These are phyloP conservation scores for Schrankia costaestrigalis DNA, from an alignment of 2,888 invertebrate species.

Conservation along the genomic window DNA sequence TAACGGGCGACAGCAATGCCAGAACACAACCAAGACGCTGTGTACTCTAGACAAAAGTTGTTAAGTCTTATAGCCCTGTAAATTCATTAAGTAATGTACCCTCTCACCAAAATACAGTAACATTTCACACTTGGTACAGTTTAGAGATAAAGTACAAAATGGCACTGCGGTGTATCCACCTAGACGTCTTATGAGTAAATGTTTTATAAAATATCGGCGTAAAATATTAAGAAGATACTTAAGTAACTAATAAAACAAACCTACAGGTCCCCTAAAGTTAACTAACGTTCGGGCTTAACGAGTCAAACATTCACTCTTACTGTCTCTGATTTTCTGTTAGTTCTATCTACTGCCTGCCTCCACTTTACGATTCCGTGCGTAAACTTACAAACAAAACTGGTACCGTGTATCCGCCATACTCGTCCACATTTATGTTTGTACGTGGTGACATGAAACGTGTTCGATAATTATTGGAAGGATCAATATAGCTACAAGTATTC, in stretches of 20 bases:
- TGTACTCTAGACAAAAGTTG: too few relatives aligned
- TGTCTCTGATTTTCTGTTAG: slow-evolving; percentile 66
- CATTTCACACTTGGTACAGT: too few relatives aligned
- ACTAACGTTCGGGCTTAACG: slow-evolving; percentile 31
- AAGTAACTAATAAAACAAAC: slow-evolving; percentile 10
- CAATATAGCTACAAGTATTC: slow-evolving; percentile 76
- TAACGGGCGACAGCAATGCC: too few relatives aligned
- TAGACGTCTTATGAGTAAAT: too few relatives aligned
- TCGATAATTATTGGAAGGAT: slow-evolving; percentile 81
- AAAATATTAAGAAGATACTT: neutral
- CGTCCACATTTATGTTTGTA: slow-evolving; percentile 72
- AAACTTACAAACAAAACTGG: slow-evolving; percentile 67
- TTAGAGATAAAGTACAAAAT: too few relatives aligned
- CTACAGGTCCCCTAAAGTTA: slow-evolving; percentile 36
- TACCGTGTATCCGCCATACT: slow-evolving; percentile 62
- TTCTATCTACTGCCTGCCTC: slow-evolving; percentile 73
- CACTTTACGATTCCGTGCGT: slow-evolving; percentile 70
- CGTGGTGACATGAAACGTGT: slow-evolving; percentile 79
- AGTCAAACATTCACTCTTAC: slow-evolving; percentile 49
- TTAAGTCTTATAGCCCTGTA: too few relatives aligned
- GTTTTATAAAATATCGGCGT: too few relatives aligned
- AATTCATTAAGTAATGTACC: too few relatives aligned
- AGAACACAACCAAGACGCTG: too few relatives aligned
- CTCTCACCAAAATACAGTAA: too few relatives aligned
- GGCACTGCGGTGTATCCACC: too few relatives aligned